These are phyloP conservation scores for Atractosteus spatula DNA, from an alignment of 2,113 vertebrate genomes.

Conservation along the genomic window DNA sequence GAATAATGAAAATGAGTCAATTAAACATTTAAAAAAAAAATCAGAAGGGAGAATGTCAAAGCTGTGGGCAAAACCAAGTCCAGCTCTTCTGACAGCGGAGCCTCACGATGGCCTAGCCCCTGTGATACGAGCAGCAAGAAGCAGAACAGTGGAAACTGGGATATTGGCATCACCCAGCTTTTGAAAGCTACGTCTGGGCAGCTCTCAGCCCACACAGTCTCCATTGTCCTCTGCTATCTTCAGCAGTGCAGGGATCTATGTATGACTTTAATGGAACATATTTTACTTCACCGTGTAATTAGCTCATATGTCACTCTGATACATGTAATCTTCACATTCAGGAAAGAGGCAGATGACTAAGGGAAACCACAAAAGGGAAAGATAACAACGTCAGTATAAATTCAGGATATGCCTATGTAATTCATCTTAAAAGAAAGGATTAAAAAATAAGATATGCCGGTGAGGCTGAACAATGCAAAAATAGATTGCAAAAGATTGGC, in stretches of 20 bases:
- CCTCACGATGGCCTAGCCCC: background rate
- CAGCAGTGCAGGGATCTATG: conserved; percentile 14
- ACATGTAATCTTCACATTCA: conserved; percentile 1
- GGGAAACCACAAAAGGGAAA: conserved; percentile 34
- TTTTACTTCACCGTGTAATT: conserved; percentile 21
- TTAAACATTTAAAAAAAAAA: too few species aligned
- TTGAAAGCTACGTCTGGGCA: background rate
- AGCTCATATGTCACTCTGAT: conserved; percentile 24
- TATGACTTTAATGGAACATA: background rate
- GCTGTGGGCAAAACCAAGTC: too few species aligned
- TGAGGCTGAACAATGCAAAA: too few species aligned
- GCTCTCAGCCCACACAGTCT: conserved; percentile 6
- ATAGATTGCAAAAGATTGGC: too few species aligned
- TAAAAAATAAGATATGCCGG: background rate
- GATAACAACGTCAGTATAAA: conserved; percentile 36
- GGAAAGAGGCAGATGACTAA: conserved; percentile 20
- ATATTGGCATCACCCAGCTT: too few species aligned
- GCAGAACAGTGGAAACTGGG: too few species aligned
- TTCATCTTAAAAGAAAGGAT: conserved; percentile 25
- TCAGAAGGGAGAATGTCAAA: too few species aligned
- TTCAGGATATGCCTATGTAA: conserved; percentile 21
- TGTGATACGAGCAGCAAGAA: too few species aligned
- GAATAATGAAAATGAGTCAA: too few species aligned
- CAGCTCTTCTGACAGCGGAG: background rate
- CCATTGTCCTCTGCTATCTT: conserved; percentile 29